Evolutionary conservation across 2,797 vertebrate genomes (phyloP).

Genomic region (Sternarchorhynchus goeldii): DNA sequence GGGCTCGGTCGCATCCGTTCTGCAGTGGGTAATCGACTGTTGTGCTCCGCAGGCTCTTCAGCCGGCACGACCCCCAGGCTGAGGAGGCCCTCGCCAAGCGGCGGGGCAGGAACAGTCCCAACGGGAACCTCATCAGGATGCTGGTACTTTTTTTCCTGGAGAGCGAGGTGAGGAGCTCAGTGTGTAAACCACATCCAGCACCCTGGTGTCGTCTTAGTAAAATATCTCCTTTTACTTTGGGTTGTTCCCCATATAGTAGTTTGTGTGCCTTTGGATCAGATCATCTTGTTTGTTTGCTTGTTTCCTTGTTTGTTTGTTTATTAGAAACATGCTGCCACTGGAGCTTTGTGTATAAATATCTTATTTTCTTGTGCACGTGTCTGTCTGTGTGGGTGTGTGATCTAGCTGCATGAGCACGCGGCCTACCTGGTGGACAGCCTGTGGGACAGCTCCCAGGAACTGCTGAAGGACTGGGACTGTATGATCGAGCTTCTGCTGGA

Average conservation of each 20-base stretch:
- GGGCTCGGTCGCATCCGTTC: background rate
- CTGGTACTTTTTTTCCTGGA: conserved; percentile 88
- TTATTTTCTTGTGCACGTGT: background rate
- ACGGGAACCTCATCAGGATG: conserved; percentile 94
- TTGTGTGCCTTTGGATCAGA: no score
- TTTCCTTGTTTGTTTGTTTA: no score
- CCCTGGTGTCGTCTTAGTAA: background rate
- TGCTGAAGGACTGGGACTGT: conserved; percentile 99
- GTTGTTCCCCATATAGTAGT: no score
- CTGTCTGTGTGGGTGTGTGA: conserved; percentile 32
- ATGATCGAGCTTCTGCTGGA: conserved; percentile 97
- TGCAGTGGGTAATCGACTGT: background rate
- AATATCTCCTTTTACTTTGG: background rate
- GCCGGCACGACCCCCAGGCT: conserved; percentile 89
- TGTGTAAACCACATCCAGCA: background rate
- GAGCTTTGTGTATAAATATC: conserved; percentile 9
- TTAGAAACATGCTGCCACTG: no score
- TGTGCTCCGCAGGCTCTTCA: conserved; percentile 84
- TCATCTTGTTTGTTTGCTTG: no score
- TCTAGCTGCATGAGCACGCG: conserved; percentile 95
- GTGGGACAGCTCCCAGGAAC: conserved; percentile 99
- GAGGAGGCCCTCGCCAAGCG: conserved; percentile 95
- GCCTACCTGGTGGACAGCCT: conserved; percentile 98
- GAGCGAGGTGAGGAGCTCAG: conserved; percentile 78
- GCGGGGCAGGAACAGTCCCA: conserved; percentile 94